These are phyloP conservation scores for Takifugu flavidus DNA, from an alignment of 2,113 vertebrate genomes.

Conservation along the genomic window DNA sequence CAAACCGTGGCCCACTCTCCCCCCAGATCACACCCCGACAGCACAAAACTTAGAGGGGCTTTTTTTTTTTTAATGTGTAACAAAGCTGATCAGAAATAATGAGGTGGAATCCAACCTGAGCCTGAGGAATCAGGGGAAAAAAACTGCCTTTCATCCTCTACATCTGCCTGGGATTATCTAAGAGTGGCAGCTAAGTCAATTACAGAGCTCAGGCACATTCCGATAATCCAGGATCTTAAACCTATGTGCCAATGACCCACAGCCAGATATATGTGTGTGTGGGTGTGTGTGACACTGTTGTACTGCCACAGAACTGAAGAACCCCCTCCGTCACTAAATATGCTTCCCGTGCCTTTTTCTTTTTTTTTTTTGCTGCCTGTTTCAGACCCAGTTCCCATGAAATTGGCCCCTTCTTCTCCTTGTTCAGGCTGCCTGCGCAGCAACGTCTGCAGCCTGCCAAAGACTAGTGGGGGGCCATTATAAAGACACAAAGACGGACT, in stretches of 20 bases:
- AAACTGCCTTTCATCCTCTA: conserved; percentile 39
- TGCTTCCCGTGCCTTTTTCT: conserved; percentile 21
- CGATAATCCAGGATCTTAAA: conserved; percentile 48
- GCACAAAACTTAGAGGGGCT: neutral
- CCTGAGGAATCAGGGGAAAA: conserved; percentile 26
- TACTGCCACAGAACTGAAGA: conserved; percentile 31
- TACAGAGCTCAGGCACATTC: conserved; percentile 49
- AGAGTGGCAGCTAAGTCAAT: conserved; percentile 57
- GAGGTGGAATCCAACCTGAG: conserved; percentile 15
- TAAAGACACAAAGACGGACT: conserved; percentile 40
- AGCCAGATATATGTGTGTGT: conserved; percentile 14
- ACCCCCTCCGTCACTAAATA: conserved; percentile 30
- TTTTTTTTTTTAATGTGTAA: neutral
- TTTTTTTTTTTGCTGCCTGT: conserved; percentile 14
- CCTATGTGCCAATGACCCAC: conserved; percentile 38
- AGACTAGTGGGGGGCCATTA: conserved; percentile 35
- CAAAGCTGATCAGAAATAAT: conserved; percentile 1
- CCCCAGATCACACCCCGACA: conserved; percentile 4
- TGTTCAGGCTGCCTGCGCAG: conserved; percentile 37
- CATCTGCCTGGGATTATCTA: conserved; percentile 57
- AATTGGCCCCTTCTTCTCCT: conserved; percentile 45
- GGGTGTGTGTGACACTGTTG: conserved; percentile 15
- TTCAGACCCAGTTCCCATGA: conserved; percentile 70
- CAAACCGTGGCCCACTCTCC: neutral
- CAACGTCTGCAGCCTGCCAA: conserved; percentile 54